Percentiles rank a stretch among this genome's conserved stretches.
phyloP scores from a whole-genome alignment of 2,797 vertebrate genomes.

The Threskiornis aethiopicus region DNA sequence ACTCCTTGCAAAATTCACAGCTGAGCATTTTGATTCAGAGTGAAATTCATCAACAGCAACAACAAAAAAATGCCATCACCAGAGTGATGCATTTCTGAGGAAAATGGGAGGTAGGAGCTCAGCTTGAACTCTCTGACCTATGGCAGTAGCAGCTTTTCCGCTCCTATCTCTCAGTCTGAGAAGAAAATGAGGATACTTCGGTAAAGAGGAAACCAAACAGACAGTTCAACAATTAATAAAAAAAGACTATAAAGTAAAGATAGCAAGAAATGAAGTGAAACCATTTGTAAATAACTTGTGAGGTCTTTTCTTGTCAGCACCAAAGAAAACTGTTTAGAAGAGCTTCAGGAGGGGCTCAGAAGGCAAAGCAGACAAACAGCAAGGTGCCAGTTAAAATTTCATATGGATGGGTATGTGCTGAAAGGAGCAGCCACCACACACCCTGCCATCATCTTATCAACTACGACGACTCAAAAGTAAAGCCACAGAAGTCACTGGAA shows the following conservation, averaged over 20 bases:
- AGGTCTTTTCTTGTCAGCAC: not conserved
- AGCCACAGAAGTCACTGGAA: not conserved
- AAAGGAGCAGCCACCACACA: not conserved
- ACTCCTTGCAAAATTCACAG: not conserved
- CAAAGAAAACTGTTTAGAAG: not conserved
- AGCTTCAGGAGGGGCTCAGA: not conserved
- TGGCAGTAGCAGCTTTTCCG: not conserved
- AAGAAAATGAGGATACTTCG: not conserved
- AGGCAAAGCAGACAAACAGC: not conserved
- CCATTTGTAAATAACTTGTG: not conserved
- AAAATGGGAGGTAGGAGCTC: not conserved
- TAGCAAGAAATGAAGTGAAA: not conserved
- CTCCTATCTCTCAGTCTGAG: not conserved
- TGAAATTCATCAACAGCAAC: not conserved
- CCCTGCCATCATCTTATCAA: not conserved
- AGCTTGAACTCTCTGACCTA: not conserved
- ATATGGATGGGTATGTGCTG: not conserved
- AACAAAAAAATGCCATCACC: not conserved
- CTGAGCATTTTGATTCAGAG: conserved; percentile 1
- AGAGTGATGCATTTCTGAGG: not conserved
- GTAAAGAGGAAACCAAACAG: not conserved
- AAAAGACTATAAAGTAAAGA: not conserved
- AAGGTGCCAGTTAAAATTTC: not conserved
- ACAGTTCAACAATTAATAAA: not conserved
- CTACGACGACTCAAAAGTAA: not conserved